A percentile compares a stretch with the other conserved stretches of the same genome.
Conservation (phyloP, 2,888 invertebrate genomes). For the Drosophila multiciliata region DNA sequence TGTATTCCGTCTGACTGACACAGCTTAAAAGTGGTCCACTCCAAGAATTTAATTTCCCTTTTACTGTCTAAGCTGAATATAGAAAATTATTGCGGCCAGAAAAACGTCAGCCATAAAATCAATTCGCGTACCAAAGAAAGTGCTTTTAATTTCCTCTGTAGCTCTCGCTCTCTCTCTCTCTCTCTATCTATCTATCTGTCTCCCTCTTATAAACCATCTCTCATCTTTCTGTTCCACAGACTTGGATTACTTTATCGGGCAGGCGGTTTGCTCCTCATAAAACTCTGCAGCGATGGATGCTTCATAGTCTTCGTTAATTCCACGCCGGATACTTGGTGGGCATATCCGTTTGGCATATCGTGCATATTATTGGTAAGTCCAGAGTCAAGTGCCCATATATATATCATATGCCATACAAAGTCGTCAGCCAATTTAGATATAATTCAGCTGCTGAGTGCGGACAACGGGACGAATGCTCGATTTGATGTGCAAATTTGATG, state of each 20-base stretch:
- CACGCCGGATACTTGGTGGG: constrained; percentile 86
- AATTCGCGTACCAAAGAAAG: constrained; percentile 21
- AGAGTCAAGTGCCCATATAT: not conserved
- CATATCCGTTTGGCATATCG: constrained; percentile 87
- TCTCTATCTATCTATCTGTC: not conserved
- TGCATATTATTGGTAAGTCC: constrained; percentile 87
- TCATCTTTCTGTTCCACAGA: constrained; percentile 81
- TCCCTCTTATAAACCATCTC: not conserved
- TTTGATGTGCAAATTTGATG: constrained; percentile 36
- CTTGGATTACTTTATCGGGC: constrained; percentile 88
- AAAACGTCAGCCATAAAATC: constrained; percentile 41
- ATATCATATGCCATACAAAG: not conserved
- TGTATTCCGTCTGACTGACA: constrained; percentile 2
- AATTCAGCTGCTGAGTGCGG: constrained; percentile 28
- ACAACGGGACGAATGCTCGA: constrained; percentile 37
- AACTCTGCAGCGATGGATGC: constrained; percentile 87
- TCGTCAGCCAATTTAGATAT: constrained; percentile 25
- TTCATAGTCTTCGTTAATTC: constrained; percentile 89
- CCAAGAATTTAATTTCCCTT: constrained; percentile 55
- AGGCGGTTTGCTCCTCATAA: constrained; percentile 87
- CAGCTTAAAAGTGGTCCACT: not conserved
- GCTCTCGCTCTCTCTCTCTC: not conserved
- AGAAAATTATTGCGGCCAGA: constrained; percentile 32
- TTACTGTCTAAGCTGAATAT: constrained; percentile 46
- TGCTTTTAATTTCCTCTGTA: constrained; percentile 53